Evolutionary conservation across 2,888 invertebrate genomes (phyloP).

Genomic region (Protophormia terraenovae): DNA sequence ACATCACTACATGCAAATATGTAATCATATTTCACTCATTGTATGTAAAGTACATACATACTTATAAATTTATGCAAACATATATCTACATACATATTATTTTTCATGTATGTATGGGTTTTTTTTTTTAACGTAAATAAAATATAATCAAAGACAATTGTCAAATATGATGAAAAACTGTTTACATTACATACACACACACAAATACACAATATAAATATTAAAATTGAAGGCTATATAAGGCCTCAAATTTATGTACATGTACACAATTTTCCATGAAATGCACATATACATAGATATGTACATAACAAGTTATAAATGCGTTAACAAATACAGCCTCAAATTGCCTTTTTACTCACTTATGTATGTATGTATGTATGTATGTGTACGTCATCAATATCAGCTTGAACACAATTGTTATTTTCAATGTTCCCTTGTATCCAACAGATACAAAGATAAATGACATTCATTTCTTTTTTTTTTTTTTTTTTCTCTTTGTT

Average conservation of each 20-base stretch:
- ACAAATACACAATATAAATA: slow-evolving; percentile 13
- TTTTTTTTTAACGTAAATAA: slow-evolving; percentile 1
- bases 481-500: no score
- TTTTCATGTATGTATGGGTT: neutral
- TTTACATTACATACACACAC: neutral
- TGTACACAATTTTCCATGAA: neutral
- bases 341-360: slow-evolving; percentile 27
- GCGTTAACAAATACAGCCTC: slow-evolving; percentile 33
- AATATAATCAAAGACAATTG: slow-evolving; percentile 47
- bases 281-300: no score
- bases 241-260: slow-evolving; percentile 3
- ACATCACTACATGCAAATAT: neutral
- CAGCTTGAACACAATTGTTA: slow-evolving; percentile 33
- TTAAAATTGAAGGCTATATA: slow-evolving; percentile 12
- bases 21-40: neutral
- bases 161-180: slow-evolving; percentile 41
- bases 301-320: neutral
- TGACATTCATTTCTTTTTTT: neutral
- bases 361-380: no score
- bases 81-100: neutral
- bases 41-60: neutral
- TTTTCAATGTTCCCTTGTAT: slow-evolving; percentile 27
- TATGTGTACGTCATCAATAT: slow-evolving; percentile 20
- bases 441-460: slow-evolving; percentile 39
- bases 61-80: neutral